These are phyloP conservation scores for Mustela nigripes DNA, from an alignment of 2,113 vertebrate genomes.

Conservation along the genomic window DNA sequence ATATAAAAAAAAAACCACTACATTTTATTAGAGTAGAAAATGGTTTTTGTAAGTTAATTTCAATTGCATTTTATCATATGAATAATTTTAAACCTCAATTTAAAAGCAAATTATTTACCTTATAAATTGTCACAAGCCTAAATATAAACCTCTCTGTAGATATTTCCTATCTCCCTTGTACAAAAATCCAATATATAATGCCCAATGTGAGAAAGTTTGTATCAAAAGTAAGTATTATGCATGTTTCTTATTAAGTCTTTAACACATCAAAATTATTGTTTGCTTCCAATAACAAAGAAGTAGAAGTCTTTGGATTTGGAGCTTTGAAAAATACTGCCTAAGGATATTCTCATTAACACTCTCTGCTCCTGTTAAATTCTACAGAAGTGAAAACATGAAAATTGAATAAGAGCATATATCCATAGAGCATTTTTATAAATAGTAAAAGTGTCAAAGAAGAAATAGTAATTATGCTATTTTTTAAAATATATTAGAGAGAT, in stretches of 20 bases:
- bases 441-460: constrained; percentile 54
- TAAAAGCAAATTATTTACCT: constrained; percentile 61
- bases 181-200: background rate
- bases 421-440: constrained; percentile 54
- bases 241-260: constrained; percentile 45
- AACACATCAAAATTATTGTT: constrained; percentile 24
- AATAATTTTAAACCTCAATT: constrained; percentile 49
- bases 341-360: constrained; percentile 60
- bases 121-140: constrained; percentile 52
- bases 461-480: constrained; percentile 55
- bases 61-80: constrained; percentile 24
- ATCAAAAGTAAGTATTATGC: constrained; percentile 47
- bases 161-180: background rate
- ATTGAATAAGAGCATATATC: constrained; percentile 63
- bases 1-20: background rate
- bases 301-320: constrained; percentile 51
- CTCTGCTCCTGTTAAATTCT: constrained; percentile 33
- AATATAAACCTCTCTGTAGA: constrained; percentile 28
- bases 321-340: constrained; percentile 49
- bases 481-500: constrained; percentile 31
- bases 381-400: constrained; percentile 67
- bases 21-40: background rate
- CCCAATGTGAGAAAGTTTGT: background rate
- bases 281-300: background rate
- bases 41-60: constrained; percentile 10